phyloP scores from a whole-genome alignment of 2,888 invertebrate genomes.

The Eupithecia subfuscata region DNA sequence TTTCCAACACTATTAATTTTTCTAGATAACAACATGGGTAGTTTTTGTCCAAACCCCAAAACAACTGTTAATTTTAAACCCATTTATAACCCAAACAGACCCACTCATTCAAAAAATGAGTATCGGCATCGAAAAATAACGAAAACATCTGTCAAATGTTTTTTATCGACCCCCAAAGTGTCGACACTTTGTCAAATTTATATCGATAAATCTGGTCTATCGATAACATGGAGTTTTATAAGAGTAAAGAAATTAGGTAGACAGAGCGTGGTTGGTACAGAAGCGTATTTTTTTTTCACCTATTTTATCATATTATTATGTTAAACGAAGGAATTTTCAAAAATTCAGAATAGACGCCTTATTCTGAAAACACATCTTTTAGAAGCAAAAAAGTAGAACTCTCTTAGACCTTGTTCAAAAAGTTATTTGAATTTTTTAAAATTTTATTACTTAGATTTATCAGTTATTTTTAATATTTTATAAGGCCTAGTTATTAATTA shows the following conservation, averaged over 20 bases:
- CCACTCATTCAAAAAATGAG: slow-evolving; percentile 18
- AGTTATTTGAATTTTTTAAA: too few species aligned
- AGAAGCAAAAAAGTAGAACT: too few species aligned
- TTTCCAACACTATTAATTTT: background rate
- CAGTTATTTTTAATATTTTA: too few species aligned
- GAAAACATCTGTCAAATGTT: slow-evolving; percentile 33
- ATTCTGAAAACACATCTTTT: too few species aligned
- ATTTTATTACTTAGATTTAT: too few species aligned
- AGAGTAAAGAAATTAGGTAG: slow-evolving; percentile 9
- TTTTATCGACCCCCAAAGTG: slow-evolving; percentile 33
- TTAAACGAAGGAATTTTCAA: too few species aligned
- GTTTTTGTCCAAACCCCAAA: background rate
- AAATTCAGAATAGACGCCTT: too few species aligned
- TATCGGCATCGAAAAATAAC: slow-evolving; percentile 14
- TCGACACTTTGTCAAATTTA: slow-evolving; percentile 40
- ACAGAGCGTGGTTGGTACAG: background rate
- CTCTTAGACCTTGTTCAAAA: too few species aligned
- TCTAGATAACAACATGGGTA: background rate
- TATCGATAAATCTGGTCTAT: slow-evolving; percentile 30
- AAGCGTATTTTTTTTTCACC: too few species aligned
- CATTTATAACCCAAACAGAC: slow-evolving; percentile 7
- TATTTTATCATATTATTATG: too few species aligned
- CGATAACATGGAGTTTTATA: slow-evolving; percentile 24
- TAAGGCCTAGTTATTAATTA: too few species aligned
- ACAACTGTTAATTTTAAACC: slow-evolving; percentile 1